Percentiles rank a stretch among this genome's conserved stretches.
Conservation (phyloP, 2,797 vertebrate species). For the Chaetophractus vellerosus region DNA sequence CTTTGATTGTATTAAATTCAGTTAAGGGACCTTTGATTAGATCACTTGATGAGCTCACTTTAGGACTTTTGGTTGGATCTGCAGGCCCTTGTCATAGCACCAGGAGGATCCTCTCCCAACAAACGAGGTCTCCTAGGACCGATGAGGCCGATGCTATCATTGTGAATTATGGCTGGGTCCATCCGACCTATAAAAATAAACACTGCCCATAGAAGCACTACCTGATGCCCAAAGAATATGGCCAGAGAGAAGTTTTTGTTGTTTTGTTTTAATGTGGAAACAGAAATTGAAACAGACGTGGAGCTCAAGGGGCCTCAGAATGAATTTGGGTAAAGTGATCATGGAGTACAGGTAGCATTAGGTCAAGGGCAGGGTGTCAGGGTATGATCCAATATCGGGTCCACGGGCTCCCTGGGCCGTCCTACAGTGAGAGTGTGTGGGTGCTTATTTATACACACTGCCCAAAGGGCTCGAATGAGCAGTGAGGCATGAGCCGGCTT, state of each 20-base stretch:
- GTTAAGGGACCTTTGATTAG: no score
- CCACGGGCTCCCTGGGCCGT: not conserved
- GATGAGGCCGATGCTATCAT: not conserved
- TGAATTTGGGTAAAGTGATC: not conserved
- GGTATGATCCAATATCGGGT: not conserved
- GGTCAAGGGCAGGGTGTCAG: not conserved
- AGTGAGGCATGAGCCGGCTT: no score
- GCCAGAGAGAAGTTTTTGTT: not conserved
- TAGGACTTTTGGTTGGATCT: not conserved
- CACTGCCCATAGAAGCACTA: not conserved
- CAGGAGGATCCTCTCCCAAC: not conserved
- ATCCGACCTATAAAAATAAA: constrained; percentile 57
- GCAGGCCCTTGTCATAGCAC: not conserved
- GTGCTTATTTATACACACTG: not conserved
- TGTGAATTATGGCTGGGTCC: constrained; percentile 45
- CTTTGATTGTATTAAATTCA: no score
- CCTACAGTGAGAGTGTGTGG: not conserved
- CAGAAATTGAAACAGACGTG: not conserved
- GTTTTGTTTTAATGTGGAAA: not conserved
- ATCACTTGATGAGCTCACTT: no score
- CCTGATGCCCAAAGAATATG: not conserved
- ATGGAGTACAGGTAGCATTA: not conserved
- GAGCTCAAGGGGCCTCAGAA: not conserved
- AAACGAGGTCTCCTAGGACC: constrained; percentile 20
- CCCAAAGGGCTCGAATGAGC: not conserved